Conservation (phyloP, 2,888 invertebrate species). For the Eupithecia tripunctaria region DNA sequence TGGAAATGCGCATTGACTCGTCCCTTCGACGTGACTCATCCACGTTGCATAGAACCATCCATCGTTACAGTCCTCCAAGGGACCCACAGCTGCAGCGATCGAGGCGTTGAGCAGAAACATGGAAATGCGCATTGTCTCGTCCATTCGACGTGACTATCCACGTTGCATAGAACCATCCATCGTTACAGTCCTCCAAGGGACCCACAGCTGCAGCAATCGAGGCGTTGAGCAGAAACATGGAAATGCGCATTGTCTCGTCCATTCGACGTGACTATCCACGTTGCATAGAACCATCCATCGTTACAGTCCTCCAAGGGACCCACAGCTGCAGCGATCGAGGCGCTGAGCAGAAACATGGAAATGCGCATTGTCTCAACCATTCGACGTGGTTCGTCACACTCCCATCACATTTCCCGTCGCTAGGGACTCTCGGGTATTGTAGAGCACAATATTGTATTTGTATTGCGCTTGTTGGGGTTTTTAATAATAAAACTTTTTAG, state of each 20-base stretch:
- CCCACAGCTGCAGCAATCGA: not conserved
- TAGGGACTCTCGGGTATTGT: not conserved
- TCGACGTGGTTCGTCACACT: not conserved
- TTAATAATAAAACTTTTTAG: not conserved
- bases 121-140: constrained; percentile 8
- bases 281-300: not conserved
- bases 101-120: constrained; percentile 6
- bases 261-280: not conserved
- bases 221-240: constrained; percentile 7
- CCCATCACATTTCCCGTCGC: not conserved
- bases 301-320: not conserved
- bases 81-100: not conserved
- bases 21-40: not conserved
- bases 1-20: constrained; percentile 9
- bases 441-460: not conserved
- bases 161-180: not conserved
- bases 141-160: not conserved
- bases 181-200: not conserved
- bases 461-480: constrained; percentile 1
- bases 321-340: not conserved
- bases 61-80: not conserved
- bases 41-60: too few relatives aligned
- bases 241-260: constrained; percentile 10
- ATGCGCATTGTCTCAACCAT: constrained; percentile 11
- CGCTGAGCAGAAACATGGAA: constrained; percentile 13